These are phyloP conservation scores for Abramis brama DNA, from an alignment of 2,113 vertebrate genomes.

Conservation along the genomic window DNA sequence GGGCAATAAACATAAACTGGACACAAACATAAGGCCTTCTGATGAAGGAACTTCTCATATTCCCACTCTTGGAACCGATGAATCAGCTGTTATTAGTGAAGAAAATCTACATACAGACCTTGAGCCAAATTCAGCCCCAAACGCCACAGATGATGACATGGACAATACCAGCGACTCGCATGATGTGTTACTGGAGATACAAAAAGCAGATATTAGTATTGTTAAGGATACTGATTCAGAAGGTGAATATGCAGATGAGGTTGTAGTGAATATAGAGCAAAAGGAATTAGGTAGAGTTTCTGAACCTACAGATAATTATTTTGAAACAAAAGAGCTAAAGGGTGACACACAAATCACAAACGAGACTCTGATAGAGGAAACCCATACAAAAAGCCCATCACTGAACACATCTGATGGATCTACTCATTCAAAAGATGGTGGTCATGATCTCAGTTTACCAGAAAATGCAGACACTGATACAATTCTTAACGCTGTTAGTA, in stretches of 20 bases:
- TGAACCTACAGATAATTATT: constrained; percentile 23
- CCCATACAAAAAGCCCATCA: not conserved
- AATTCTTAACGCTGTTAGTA: not conserved
- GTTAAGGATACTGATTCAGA: not conserved
- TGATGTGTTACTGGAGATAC: not conserved
- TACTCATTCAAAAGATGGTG: not conserved
- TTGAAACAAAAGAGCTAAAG: constrained; percentile 24
- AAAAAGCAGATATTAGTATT: not conserved
- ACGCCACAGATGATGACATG: constrained; percentile 4
- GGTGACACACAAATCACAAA: not conserved
- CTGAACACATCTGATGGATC: not conserved
- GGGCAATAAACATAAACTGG: constrained; percentile 10
- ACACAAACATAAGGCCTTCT: not conserved
- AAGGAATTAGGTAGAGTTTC: not conserved
- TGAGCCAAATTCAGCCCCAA: not conserved
- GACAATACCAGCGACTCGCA: not conserved
- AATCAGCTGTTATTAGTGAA: not conserved
- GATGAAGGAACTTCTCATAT: not conserved
- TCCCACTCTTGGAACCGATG: not conserved
- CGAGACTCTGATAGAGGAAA: not conserved
- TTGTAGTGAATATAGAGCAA: not conserved
- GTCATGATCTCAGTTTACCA: not conserved
- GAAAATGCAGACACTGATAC: not conserved
- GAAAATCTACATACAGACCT: constrained; percentile 4
- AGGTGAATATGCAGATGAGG: not conserved